A percentile compares a stretch with the other conserved stretches of the same genome.
phyloP scores from a whole-genome alignment of 2,797 vertebrate species.

The Mormyrops boulengeri region DNA sequence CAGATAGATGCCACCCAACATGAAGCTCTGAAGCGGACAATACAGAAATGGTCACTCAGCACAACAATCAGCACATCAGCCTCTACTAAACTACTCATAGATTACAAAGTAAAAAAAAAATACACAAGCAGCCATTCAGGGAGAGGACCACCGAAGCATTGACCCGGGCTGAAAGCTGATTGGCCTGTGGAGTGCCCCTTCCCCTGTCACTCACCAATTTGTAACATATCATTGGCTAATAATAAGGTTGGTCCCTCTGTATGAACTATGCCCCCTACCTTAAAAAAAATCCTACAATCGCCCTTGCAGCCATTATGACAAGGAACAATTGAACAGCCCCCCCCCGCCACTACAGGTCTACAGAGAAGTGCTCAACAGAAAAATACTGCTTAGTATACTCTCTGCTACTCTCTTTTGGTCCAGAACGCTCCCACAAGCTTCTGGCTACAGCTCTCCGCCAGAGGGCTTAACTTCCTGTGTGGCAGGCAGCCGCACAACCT shows the following conservation, averaged over 20 bases:
- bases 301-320: background rate
- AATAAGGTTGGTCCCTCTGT: background rate
- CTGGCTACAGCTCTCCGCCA: background rate
- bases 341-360: background rate
- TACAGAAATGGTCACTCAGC: background rate
- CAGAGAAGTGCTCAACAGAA: background rate
- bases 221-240: background rate
- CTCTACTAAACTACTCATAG: background rate
- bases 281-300: background rate
- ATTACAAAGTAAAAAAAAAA: background rate
- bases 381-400: background rate
- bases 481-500: background rate
- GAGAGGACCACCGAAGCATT: background rate
- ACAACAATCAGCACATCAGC: background rate
- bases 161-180: background rate
- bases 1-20: background rate
- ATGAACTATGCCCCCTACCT: background rate
- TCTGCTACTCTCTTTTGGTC: background rate
- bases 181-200: background rate
- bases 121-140: background rate
- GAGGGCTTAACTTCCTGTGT: background rate
- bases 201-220: background rate
- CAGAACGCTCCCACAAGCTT: background rate
- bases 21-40: background rate
- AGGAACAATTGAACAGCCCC: background rate